Evolutionary conservation across 2,113 vertebrate genomes (phyloP).

Genomic region (Amazona guildingii): DNA sequence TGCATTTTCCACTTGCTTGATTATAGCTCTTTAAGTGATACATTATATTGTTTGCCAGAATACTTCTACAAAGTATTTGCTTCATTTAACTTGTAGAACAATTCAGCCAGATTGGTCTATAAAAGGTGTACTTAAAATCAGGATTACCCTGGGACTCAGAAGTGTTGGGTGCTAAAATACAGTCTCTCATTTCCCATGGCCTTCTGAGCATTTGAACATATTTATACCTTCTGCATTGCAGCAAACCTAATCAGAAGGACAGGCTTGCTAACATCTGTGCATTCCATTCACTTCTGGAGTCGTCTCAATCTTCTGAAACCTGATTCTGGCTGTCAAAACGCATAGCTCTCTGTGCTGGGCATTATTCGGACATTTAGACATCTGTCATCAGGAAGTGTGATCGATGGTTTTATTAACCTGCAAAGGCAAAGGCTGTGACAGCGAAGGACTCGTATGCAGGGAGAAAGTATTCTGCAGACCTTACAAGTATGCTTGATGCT

Average conservation of each 20-base stretch:
- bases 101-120: conserved; percentile 64
- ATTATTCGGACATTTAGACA: conserved; percentile 74
- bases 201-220: conserved; percentile 55
- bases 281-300: conserved; percentile 71
- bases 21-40: conserved; percentile 71
- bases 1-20: conserved; percentile 68
- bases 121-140: conserved; percentile 75
- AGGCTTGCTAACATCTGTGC: conserved; percentile 70
- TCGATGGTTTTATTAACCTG: conserved; percentile 78
- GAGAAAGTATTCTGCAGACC: conserved; percentile 43
- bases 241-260: conserved; percentile 69
- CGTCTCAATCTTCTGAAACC: conserved; percentile 62
- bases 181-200: conserved; percentile 41
- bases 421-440: conserved; percentile 62
- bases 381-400: conserved; percentile 73
- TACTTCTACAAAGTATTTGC: conserved; percentile 53
- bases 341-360: conserved; percentile 45
- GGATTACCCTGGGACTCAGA: conserved; percentile 60
- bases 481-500: neutral
- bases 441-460: conserved; percentile 43
- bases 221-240: conserved; percentile 73
- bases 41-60: conserved; percentile 68
- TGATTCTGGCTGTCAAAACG: conserved; percentile 59
- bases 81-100: conserved; percentile 55
- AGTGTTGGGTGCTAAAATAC: conserved; percentile 38